Conservation (phyloP, 2,888 invertebrate genomes). For the Eucera pruinosa region DNA sequence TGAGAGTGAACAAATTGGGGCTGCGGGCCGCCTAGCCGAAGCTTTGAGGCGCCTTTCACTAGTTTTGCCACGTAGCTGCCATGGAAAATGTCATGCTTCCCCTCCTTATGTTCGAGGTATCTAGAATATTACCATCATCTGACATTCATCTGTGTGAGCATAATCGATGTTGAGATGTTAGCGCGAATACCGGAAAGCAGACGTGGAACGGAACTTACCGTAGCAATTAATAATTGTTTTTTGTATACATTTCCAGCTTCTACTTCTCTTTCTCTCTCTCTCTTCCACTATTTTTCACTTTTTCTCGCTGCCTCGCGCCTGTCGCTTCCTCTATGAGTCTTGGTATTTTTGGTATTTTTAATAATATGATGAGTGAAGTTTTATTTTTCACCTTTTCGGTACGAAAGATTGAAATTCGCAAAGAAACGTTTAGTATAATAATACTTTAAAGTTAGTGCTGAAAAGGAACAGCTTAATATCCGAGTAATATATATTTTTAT, state of each 20-base stretch:
- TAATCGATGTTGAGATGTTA: constrained; percentile 75
- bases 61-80: constrained; percentile 90
- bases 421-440: too few species aligned
- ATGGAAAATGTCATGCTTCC: constrained; percentile 89
- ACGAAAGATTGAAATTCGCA: background rate
- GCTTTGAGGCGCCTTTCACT: constrained; percentile 86
- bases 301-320: constrained; percentile 2
- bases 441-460: too few species aligned
- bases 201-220: constrained; percentile 36
- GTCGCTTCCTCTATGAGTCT: constrained; percentile 1
- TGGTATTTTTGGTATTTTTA: too few species aligned
- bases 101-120: constrained; percentile 90
- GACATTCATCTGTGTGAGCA: constrained; percentile 83
- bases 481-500: too few species aligned
- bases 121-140: constrained; percentile 83
- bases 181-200: constrained; percentile 44
- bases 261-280: constrained; percentile 19
- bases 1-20: constrained; percentile 83
- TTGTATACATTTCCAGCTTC: constrained; percentile 32
- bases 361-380: background rate
- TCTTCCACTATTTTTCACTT: constrained; percentile 21
- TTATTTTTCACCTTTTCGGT: constrained; percentile 13
- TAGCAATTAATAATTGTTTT: constrained; percentile 58
- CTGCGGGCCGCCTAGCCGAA: constrained; percentile 83
- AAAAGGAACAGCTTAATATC: too few species aligned